Base-by-base conservation (phyloP, 1,140 invertebrate genomes). In the Rhagoletis zephyria region DNA sequence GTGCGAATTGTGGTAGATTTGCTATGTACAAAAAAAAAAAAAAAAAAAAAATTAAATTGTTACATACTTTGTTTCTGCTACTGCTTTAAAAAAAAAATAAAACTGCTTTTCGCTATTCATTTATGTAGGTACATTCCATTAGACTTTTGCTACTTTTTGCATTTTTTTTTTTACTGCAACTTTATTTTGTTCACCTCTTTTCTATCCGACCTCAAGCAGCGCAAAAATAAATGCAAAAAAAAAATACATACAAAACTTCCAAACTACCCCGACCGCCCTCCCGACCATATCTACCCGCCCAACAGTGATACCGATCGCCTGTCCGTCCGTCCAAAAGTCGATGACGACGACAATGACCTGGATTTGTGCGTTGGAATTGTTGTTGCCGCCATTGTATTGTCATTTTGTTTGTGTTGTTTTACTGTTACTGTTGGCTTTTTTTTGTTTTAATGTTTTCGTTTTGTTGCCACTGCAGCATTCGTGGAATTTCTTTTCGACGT, bases 331-430 rank as follows among this genome's bases (percentile, higher is more conserved):
- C 74, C 74, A 81, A 81, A 81, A 81, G 87, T 56, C 77, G 61
- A 19, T 63, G 74, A 85, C 74, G 74, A 87, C 60, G 74, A 87
- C 61, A 63, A 81, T 85, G 74, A 85, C 87, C 61, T 85, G 51
- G 40, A 56, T 70, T 61, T 85, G n/a, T 87, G 60, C 63, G 67
- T 87, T 12, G 42, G 59, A 45, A 14, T 48, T 16, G 67, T 74
- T 74, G 42, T 74, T 48, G 67, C 45, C 10, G 42, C 67, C 42
- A 81, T 81, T 64, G 74, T 60, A 42, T 85, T 87, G 7, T 30
- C 64, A 14, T 87, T 85, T 40, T 87, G 63, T 48, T 85, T 48
- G 59, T 87, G n/a, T 19, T 40, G 40, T 48, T 65, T 64, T 87
- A 56, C 30, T 48, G 16, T 67, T 70, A 74, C n/a, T 74, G 86